Evolutionary conservation across 2,888 invertebrate genomes (phyloP).

Genomic region (Cryptus armator): DNA sequence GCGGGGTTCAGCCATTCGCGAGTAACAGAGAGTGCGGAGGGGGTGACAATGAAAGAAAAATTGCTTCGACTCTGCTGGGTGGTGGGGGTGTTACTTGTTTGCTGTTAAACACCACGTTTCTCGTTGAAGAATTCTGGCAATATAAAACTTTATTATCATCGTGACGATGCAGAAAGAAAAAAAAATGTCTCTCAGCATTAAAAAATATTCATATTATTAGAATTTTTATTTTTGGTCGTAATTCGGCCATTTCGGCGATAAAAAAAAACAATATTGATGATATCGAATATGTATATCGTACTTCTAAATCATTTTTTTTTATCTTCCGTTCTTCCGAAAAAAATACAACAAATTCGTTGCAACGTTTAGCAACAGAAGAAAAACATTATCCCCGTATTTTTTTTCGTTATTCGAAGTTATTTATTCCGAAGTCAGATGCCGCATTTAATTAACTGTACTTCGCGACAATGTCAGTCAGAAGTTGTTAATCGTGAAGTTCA

Average conservation of each 20-base stretch:
- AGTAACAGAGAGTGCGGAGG: background rate
- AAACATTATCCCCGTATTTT: background rate
- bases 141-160: background rate
- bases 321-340: too few species aligned
- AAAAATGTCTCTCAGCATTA: background rate
- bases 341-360: too few species aligned
- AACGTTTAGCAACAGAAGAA: too few species aligned
- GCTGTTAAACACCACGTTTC: background rate
- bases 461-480: background rate
- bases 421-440: slow-evolving; percentile 21
- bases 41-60: slow-evolving; percentile 28
- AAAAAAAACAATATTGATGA: too few species aligned
- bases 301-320: too few species aligned
- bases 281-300: too few species aligned
- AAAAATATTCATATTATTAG: background rate
- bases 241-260: too few species aligned
- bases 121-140: background rate
- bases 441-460: slow-evolving; percentile 1
- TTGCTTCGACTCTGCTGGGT: background rate
- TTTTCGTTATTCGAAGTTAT: background rate
- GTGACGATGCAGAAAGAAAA: background rate
- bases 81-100: slow-evolving; percentile 1
- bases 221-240: too few species aligned
- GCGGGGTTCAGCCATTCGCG: background rate
- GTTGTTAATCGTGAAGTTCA: slow-evolving; percentile 34